Evolutionary conservation across 2,113 vertebrate species (phyloP), one percentile per base, ranked within the genome.

Genomic region (Tupaia tana): DNA sequence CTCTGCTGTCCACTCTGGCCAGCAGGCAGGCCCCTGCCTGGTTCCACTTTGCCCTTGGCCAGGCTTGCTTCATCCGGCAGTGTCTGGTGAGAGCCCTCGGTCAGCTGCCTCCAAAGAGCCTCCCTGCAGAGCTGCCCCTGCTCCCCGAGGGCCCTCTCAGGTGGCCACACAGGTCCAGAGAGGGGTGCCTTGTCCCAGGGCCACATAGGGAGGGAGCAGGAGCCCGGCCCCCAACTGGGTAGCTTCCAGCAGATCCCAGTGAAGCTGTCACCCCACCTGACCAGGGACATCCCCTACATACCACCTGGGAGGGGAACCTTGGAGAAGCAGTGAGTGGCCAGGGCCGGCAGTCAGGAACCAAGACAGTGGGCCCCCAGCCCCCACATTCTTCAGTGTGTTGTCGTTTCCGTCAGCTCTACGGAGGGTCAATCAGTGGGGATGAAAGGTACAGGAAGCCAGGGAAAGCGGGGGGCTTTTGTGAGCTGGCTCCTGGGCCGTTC

Each of bases 121-220:
- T 56, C 4, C 7, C n/a, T 2, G 1, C 58, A 63, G 63, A 16
- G 4, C 18, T 1, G 7, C 24, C 52, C 25, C 31, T 9, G 4
- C 15, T 64, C 69, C 52, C 66, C 12, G 2, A 93, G 78, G 25
- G 27, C 13, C 43, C 29, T 12, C 29, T 29, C 4, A 34, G 7
- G 52, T 2, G 29, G 29, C 25, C 29, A 20, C 9, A 67, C 34
- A 2, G 58, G 70, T 66, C 14, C 27, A 86, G 66, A 54, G 11
- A 14, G 16, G 7, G 4, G 15, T 19, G 56, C 19, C 54, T 84
- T 52, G 43, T 56, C 54, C 43, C 16, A 16, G 22, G 22, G 52
- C 3, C 77, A 31, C 43, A 56, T 52, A 12, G 29, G 34, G 34
- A 78, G 13, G 20, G 58, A 34, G 59, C 77, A 58, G 59, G 66